These are phyloP conservation scores for Picus viridis DNA, from an alignment of 2,797 vertebrate genomes.

Conservation along the genomic window DNA sequence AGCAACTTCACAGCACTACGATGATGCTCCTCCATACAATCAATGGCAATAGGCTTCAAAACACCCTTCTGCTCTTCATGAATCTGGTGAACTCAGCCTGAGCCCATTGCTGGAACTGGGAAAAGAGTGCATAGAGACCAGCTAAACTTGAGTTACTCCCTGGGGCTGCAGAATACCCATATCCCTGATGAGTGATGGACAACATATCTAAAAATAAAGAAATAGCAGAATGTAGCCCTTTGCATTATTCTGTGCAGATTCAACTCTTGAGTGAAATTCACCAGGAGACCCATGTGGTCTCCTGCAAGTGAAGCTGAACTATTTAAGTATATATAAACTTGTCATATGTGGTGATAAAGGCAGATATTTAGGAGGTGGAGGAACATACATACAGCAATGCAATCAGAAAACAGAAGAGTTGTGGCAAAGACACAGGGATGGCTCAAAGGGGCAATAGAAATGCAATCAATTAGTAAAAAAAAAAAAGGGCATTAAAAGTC, in stretches of 20 bases:
- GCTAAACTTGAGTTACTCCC: background rate
- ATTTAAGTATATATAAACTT: background rate
- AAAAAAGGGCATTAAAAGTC: background rate
- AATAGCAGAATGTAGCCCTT: background rate
- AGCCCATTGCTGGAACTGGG: background rate
- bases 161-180: background rate
- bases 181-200: background rate
- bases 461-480: background rate
- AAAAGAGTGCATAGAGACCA: background rate
- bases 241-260: background rate
- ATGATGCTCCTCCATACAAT: background rate
- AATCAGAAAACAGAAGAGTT: background rate
- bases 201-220: background rate
- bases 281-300: conserved; percentile 9
- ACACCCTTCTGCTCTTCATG: background rate
- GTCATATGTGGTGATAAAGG: background rate
- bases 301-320: background rate
- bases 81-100: background rate
- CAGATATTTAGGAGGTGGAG: background rate
- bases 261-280: conserved; percentile 6
- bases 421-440: background rate
- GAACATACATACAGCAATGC: background rate
- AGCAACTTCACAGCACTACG: background rate
- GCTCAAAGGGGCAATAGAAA: background rate
- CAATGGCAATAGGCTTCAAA: background rate